Percentiles rank a stretch among this genome's conserved stretches.
phyloP scores from a whole-genome alignment of 2,113 vertebrate species.

The Microtus oregoni region DNA sequence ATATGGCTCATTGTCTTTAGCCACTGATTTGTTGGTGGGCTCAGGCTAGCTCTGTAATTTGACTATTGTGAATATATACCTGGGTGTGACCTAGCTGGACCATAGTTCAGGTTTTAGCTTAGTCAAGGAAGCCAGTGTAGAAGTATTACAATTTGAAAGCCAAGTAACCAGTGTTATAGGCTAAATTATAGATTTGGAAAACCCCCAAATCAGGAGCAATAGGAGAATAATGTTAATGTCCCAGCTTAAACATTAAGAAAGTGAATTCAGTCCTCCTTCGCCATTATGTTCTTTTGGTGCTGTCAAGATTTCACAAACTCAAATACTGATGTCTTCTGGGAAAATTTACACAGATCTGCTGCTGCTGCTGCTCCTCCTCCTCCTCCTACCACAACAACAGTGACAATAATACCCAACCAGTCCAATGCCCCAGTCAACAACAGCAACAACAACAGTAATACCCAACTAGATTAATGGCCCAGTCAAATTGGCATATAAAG shows the following conservation, averaged over 20 bases:
- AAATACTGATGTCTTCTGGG: background rate
- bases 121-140: background rate
- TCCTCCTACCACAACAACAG: too few species aligned
- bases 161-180: background rate
- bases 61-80: background rate
- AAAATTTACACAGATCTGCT: background rate
- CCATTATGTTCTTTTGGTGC: background rate
- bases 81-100: too few species aligned
- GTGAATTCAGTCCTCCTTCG: background rate
- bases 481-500: background rate
- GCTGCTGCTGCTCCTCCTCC: too few species aligned
- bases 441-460: background rate
- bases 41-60: background rate
- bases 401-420: too few species aligned
- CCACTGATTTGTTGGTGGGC: background rate
- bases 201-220: background rate
- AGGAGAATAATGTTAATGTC: background rate
- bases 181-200: background rate
- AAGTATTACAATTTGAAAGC: background rate
- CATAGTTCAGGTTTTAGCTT: background rate
- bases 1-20: background rate
- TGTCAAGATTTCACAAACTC: background rate
- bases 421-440: too few species aligned
- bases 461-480: background rate
- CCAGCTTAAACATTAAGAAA: background rate